Conservation (phyloP, 23 tunicate species). For the Oikopleura dioica region DNA sequence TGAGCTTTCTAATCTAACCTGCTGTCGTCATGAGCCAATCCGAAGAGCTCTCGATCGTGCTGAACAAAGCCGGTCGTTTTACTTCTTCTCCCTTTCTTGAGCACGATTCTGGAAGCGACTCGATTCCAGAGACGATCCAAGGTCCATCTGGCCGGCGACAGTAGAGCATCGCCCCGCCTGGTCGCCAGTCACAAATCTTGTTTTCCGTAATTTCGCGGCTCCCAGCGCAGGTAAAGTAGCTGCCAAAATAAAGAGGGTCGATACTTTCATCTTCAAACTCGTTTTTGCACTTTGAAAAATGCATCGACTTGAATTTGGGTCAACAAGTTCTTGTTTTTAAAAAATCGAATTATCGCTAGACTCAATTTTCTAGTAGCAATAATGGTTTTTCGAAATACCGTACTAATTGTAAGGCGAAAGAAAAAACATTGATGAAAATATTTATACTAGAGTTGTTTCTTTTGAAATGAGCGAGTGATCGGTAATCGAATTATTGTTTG, state of each 20-base stretch:
- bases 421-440: no score
- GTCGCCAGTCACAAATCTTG: not conserved
- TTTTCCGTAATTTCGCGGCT: not conserved
- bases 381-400: no score
- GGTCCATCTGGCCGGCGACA: not conserved
- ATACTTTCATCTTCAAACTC: not conserved
- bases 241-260: not conserved
- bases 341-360: no score
- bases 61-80: not conserved
- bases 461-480: no score
- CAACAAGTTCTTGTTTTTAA: no score
- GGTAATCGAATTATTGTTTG: no score
- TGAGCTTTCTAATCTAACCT: no score
- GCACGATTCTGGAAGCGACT: not conserved
- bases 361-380: no score
- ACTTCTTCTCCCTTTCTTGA: not conserved
- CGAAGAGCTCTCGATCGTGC: not conserved
- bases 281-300: not conserved
- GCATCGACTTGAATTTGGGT: not conserved
- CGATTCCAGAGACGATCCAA: not conserved
- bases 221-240: not conserved
- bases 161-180: constrained; percentile 13
- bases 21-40: not conserved
- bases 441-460: no score
- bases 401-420: no score